Conservation (phyloP, 1,140 invertebrate species). For the Neotoxoptera formosana region DNA sequence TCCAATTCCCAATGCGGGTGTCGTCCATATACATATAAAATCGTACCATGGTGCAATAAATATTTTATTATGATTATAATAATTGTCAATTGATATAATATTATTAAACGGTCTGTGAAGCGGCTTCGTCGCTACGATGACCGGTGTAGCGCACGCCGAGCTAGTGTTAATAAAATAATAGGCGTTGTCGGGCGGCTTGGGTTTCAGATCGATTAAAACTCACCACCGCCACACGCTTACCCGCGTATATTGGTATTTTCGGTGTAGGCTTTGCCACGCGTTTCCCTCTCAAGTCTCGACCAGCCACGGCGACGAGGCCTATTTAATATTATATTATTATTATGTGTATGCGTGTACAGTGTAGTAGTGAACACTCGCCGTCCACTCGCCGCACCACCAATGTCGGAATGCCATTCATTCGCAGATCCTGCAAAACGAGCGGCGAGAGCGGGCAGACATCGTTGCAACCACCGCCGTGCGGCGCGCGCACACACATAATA, state of each 20-base stretch:
- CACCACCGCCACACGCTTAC: background rate
- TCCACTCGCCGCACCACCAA: background rate
- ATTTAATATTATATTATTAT: background rate
- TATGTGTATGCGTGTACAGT: background rate
- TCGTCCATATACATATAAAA: too few species aligned
- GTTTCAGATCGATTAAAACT: conserved; percentile 43
- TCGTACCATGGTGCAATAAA: background rate
- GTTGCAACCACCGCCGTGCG: background rate
- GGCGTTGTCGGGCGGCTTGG: conserved; percentile 19
- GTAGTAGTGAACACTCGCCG: background rate
- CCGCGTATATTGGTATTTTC: background rate
- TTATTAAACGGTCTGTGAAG: background rate
- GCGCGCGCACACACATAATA: background rate
- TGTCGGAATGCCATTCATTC: conserved; percentile 54
- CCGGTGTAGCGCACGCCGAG: background rate
- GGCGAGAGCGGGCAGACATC: background rate
- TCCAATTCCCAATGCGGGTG: background rate
- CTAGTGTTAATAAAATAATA: conserved; percentile 8
- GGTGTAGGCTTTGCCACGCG: background rate
- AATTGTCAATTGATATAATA: too few species aligned
- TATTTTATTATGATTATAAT: background rate
- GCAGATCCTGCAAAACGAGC: conserved; percentile 13
- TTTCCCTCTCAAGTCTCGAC: background rate
- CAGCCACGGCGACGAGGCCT: conserved; percentile 10
- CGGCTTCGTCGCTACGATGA: background rate